A percentile compares a stretch with the other conserved stretches of the same genome.
Conservation (phyloP, 2,888 invertebrate genomes). For the Thelaira solivaga region DNA sequence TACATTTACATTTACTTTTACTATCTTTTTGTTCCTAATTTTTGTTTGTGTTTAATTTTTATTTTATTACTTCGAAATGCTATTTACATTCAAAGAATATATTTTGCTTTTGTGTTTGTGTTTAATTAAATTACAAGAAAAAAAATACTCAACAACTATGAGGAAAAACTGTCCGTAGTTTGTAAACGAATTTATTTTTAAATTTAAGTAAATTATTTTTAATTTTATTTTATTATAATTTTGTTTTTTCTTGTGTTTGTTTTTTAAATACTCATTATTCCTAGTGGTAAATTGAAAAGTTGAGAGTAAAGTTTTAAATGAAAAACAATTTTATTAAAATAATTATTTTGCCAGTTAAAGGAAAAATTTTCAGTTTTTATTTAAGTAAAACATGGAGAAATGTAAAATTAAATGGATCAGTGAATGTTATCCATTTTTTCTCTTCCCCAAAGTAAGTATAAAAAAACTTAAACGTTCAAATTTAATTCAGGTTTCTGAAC, state of each 20-base stretch:
- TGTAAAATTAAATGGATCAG: too few species aligned
- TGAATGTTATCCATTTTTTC: too few species aligned
- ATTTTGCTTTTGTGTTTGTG: conserved; percentile 4
- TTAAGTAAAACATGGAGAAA: too few species aligned
- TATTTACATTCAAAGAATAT: conserved; percentile 56
- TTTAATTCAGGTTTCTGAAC: too few species aligned
- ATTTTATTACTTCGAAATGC: conserved; percentile 37
- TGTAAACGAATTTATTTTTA: conserved; percentile 58
- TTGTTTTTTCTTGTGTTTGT: conserved; percentile 10
- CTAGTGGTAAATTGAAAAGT: conserved; percentile 32
- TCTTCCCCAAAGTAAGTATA: too few species aligned
- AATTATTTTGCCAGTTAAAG: too few species aligned
- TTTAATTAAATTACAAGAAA: conserved; percentile 43
- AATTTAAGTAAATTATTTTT: conserved; percentile 56
- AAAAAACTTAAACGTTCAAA: too few species aligned
- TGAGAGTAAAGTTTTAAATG: not conserved
- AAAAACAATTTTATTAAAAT: not conserved
- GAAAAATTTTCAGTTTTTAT: too few species aligned
- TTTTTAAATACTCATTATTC: conserved; percentile 29
- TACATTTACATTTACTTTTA: conserved; percentile 43
- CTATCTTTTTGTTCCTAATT: conserved; percentile 60
- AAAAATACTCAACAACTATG: conserved; percentile 39
- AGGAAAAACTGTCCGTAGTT: conserved; percentile 42
- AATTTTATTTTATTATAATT: conserved; percentile 23
- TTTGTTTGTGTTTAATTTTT: conserved; percentile 35